Conservation (phyloP, 53 echinoderm and acorn worm species). For the Temnopleurus reevesii region DNA sequence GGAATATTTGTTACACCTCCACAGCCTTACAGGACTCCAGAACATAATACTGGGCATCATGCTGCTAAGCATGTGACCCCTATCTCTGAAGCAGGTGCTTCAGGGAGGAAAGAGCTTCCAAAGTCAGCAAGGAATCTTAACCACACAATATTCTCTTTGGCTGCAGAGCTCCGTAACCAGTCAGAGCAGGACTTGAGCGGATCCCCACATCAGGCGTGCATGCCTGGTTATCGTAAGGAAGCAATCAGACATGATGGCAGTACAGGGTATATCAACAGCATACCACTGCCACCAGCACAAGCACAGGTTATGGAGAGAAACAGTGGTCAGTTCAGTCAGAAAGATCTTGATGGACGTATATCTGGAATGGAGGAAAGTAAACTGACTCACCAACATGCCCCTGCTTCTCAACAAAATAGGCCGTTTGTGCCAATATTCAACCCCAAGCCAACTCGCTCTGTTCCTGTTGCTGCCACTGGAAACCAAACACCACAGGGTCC, state of each 20-base stretch:
- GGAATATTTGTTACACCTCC: neutral
- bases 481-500: conserved; percentile 14
- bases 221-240: conserved; percentile 17
- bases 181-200: neutral
- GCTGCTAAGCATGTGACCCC: neutral
- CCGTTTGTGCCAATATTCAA: conserved; percentile 53
- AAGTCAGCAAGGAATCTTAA: neutral
- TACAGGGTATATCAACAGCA: neutral
- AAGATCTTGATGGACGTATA: neutral
- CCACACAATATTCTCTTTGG: conserved; percentile 51
- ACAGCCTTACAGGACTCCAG: neutral
- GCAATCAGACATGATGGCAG: neutral
- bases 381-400: neutral
- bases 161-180: conserved; percentile 22
- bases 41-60: neutral
- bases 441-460: conserved; percentile 15
- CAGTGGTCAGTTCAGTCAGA: neutral
- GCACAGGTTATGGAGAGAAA: neutral
- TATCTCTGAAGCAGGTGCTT: neutral
- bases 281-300: neutral
- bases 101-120: neutral
- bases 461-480: neutral
- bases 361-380: neutral
- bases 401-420: neutral
- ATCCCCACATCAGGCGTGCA: neutral